Percentiles rank a stretch among this genome's conserved stretches.
Evolutionary conservation across 1,140 invertebrate genomes (phyloP).

Genomic region (Drosophila quadrilineata): DNA sequence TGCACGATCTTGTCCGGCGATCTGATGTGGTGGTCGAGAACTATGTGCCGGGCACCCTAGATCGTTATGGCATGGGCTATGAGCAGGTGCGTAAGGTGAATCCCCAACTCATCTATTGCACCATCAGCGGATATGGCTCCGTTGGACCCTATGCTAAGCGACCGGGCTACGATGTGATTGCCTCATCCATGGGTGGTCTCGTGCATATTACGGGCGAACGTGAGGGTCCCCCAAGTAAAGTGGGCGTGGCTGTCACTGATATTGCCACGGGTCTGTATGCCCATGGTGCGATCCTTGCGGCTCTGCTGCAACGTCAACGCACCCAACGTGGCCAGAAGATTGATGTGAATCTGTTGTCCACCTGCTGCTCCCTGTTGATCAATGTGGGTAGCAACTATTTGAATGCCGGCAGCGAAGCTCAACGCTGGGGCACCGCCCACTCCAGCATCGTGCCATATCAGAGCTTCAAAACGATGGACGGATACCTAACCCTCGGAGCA

Average conservation of each 20-base stretch:
- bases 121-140: conserved; percentile 95
- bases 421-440: conserved; percentile 94
- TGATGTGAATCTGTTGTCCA: conserved; percentile 96
- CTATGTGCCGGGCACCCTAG: conserved; percentile 95
- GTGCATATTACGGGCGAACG: conserved; percentile 93
- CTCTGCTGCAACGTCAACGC: conserved; percentile 88
- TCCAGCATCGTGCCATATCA: conserved; percentile 97
- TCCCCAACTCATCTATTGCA: conserved; percentile 95
- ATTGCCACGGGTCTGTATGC: conserved; percentile 96
- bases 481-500: conserved; percentile 91
- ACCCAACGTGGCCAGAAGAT: conserved; percentile 95
- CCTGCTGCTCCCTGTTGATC: conserved; percentile 93
- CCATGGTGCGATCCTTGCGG: conserved; percentile 97
- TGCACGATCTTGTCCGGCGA: conserved; percentile 87
- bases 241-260: conserved; percentile 96
- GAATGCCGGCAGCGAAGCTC: conserved; percentile 90
- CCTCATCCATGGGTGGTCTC: conserved; percentile 94
- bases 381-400: conserved; percentile 96
- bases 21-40: conserved; percentile 97
- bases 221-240: conserved; percentile 93
- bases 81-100: conserved; percentile 87
- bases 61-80: conserved; percentile 90
- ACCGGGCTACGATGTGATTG: conserved; percentile 98
- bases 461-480: conserved; percentile 90
- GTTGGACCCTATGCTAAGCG: conserved; percentile 91